A percentile compares a stretch with the other conserved stretches of the same genome.
Evolutionary conservation across 2,113 vertebrate genomes (phyloP).

Genomic region (Microcebus ravelobensis): DNA sequence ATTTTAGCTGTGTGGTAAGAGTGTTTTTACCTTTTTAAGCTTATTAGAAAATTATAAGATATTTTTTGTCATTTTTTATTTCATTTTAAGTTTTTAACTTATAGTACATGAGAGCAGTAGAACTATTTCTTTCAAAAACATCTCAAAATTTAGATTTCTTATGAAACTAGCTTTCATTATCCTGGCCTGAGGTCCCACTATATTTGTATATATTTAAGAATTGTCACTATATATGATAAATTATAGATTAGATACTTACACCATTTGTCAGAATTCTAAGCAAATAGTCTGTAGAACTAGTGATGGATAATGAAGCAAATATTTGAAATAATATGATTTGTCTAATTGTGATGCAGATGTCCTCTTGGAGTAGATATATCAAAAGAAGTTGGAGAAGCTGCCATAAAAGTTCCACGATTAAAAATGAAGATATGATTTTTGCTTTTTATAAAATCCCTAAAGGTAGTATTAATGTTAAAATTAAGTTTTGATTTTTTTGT

Average conservation of each 20-base stretch:
- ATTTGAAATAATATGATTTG: conserved; percentile 12
- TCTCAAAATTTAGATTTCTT: conserved; percentile 36
- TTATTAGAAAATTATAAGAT: not conserved
- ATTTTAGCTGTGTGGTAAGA: not conserved
- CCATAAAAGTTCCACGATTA: conserved; percentile 89
- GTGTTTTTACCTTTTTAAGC: not conserved
- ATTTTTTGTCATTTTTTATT: conserved; percentile 9
- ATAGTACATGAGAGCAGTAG: not conserved
- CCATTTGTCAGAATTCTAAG: not conserved
- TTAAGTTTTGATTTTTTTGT: conserved; percentile 43
- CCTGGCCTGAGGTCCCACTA: not conserved
- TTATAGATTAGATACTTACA: not conserved
- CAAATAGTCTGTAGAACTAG: not conserved
- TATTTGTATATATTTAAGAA: not conserved
- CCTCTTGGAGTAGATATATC: conserved; percentile 93
- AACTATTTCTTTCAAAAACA: conserved; percentile 20
- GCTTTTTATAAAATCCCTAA: conserved; percentile 45
- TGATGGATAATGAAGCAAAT: not conserved
- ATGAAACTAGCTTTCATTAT: not conserved
- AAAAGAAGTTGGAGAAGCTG: conserved; percentile 89
- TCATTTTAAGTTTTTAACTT: not conserved
- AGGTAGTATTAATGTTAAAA: conserved; percentile 50
- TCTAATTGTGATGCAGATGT: not conserved
- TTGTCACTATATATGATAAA: not conserved
- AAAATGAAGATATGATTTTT: conserved; percentile 83